These are phyloP conservation scores for Lithobates sylvaticus DNA, from an alignment of 2,797 vertebrate species.

Conservation along the genomic window DNA sequence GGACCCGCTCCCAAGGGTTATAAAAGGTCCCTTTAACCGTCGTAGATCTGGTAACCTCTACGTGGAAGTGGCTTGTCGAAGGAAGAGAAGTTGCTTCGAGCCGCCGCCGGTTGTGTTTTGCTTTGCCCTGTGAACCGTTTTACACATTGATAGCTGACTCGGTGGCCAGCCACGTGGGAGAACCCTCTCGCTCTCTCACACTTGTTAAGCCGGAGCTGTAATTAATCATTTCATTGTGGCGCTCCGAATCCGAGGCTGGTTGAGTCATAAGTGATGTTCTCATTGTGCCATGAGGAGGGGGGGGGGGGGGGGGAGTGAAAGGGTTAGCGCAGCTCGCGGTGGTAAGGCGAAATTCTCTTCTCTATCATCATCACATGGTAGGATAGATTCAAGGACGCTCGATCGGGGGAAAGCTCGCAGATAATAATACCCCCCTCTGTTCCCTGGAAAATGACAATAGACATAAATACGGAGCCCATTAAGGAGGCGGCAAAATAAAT, in stretches of 20 bases:
- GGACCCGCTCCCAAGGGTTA: no score
- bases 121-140: slow-evolving; percentile 3
- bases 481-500: slow-evolving; percentile 1
- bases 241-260: slow-evolving; percentile 11
- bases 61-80: no score
- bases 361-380: slow-evolving; percentile 23
- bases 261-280: slow-evolving; percentile 29
- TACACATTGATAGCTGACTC: slow-evolving; percentile 1
- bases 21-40: no score
- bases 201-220: slow-evolving; percentile 14
- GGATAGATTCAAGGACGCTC: slow-evolving; percentile 37
- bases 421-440: slow-evolving; percentile 14
- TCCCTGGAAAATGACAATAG: slow-evolving; percentile 23
- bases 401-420: background rate
- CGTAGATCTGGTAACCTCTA: no score
- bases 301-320: background rate
- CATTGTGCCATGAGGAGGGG: slow-evolving; percentile 3
- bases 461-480: background rate
- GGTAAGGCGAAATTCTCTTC: background rate
- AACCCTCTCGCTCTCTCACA: background rate
- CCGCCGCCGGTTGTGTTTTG: background rate
- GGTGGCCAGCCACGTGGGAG: slow-evolving; percentile 7
- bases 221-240: slow-evolving; percentile 14
- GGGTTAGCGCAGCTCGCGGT: background rate
- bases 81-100: no score